Conservation (phyloP, 2,888 invertebrate genomes). For the Arctia plantaginis region DNA sequence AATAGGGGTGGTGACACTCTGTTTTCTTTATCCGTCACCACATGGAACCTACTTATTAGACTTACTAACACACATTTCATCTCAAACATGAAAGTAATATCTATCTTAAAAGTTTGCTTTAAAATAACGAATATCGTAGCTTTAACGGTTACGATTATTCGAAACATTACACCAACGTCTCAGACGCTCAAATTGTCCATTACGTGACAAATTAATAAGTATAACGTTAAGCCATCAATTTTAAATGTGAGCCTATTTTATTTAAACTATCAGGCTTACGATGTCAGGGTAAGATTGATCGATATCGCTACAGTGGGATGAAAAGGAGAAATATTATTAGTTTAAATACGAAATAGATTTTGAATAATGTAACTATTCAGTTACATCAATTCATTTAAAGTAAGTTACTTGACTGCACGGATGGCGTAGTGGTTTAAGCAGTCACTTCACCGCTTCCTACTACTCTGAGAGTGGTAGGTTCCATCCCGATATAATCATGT, state of each 20-base stretch:
- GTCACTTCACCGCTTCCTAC: no score
- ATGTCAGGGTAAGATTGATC: neutral
- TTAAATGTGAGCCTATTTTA: neutral
- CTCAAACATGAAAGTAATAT: neutral
- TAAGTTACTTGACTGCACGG: no score
- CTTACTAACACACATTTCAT: no score
- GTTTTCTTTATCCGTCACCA: no score
- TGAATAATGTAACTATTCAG: constrained; percentile 12
- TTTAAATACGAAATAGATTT: neutral
- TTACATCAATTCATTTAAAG: constrained; percentile 1
- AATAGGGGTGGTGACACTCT: no score
- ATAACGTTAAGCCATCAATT: neutral
- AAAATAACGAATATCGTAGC: neutral
- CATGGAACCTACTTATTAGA: no score
- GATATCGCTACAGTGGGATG: neutral
- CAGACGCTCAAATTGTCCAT: neutral
- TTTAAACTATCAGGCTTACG: neutral
- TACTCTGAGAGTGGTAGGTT: no score
- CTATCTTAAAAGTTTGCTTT: neutral
- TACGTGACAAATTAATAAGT: neutral
- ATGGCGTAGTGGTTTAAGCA: no score
- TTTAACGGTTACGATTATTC: neutral
- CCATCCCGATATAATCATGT: no score
- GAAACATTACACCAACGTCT: neutral
- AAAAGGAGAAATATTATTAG: constrained; percentile 8